phyloP scores from a whole-genome alignment of 2,797 vertebrate genomes.

The Ataeniobius toweri region DNA sequence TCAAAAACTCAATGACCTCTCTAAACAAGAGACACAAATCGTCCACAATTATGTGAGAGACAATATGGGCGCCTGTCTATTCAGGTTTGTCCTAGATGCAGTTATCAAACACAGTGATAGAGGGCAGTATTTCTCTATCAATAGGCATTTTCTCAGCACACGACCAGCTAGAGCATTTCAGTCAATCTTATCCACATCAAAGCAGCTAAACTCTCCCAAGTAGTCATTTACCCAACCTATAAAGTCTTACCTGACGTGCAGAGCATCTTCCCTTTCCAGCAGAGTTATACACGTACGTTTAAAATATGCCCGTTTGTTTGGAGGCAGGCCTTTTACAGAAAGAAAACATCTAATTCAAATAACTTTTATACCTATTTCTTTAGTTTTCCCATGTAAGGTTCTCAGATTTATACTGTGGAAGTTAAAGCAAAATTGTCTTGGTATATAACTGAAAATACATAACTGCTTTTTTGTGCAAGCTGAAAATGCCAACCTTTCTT shows the following conservation, averaged over 20 bases:
- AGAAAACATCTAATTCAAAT: not conserved
- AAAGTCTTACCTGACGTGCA: conserved; percentile 10
- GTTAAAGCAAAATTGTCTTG: not conserved
- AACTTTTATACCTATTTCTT: not conserved
- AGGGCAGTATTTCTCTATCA: conserved; percentile 55
- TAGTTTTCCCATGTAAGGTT: not conserved
- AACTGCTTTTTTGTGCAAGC: not conserved
- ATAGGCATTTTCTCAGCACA: conserved; percentile 7
- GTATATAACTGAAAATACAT: not conserved
- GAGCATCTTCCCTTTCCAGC: not conserved
- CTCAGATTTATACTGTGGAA: not conserved
- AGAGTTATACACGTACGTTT: not conserved
- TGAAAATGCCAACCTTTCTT: conserved; percentile 72
- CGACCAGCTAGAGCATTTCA: conserved; percentile 7
- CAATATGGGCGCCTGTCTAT: not conserved
- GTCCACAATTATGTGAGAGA: not conserved
- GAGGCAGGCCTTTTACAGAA: not conserved
- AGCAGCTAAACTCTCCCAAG: conserved; percentile 6
- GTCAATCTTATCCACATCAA: conserved; percentile 1
- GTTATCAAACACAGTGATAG: conserved; percentile 37
- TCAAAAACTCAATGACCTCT: too few relatives aligned
- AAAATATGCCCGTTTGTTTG: not conserved
- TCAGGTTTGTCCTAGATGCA: conserved; percentile 17
- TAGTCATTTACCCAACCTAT: conserved; percentile 43
- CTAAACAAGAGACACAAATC: too few relatives aligned